phyloP scores from a whole-genome alignment of 2,113 vertebrate genomes.

The Ammodramus savannarum region DNA sequence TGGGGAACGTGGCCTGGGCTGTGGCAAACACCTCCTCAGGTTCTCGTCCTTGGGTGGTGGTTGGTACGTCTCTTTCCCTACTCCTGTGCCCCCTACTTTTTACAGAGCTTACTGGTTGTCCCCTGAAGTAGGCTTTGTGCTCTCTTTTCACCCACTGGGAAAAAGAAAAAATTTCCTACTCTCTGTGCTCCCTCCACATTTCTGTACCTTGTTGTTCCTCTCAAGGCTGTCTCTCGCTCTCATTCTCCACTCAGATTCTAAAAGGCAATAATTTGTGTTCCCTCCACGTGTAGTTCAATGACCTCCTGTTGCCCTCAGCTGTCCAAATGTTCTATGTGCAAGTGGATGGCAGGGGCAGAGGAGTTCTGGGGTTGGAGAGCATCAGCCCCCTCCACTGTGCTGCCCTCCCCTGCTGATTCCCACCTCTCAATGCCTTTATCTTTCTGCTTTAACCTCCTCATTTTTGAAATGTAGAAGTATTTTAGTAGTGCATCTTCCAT shows the following conservation, averaged over 20 bases:
- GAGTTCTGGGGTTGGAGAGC: neutral
- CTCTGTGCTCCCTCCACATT: neutral
- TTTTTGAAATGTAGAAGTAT: neutral
- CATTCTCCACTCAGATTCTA: neutral
- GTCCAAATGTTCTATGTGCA: neutral
- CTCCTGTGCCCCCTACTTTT: neutral
- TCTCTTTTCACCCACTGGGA: neutral
- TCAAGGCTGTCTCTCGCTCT: neutral
- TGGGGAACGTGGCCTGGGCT: neutral
- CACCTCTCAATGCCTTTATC: neutral
- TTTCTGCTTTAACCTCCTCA: neutral
- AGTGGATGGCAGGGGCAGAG: neutral
- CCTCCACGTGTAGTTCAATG: neutral
- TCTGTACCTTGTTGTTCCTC: neutral
- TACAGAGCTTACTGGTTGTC: neutral
- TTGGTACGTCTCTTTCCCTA: neutral
- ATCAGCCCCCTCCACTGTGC: neutral
- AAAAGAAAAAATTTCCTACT: neutral
- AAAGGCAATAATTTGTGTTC: neutral
- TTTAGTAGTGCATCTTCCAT: neutral
- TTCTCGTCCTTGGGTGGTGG: neutral
- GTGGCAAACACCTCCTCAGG: neutral
- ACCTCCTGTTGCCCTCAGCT: neutral
- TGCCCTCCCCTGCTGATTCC: neutral
- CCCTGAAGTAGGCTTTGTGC: neutral